Evolutionary conservation across 2,888 invertebrate species (phyloP).

Genomic region (Troides helena): DNA sequence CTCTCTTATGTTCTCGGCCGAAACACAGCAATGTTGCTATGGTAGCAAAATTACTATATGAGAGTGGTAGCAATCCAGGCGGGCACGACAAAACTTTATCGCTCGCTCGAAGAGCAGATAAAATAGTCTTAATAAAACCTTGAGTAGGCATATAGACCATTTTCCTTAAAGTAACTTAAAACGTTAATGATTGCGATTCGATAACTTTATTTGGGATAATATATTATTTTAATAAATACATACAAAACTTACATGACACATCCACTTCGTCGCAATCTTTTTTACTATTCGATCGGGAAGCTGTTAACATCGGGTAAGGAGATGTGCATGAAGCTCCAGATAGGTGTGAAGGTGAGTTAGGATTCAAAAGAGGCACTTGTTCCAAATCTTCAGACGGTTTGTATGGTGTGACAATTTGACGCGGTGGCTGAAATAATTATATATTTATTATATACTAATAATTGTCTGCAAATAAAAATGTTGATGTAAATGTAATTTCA

Average conservation of each 20-base stretch:
- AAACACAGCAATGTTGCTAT: too few species aligned
- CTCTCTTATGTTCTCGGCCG: too few species aligned
- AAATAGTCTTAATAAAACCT: too few species aligned
- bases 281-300: slow-evolving; percentile 33
- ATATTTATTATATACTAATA: background rate
- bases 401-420: slow-evolving; percentile 93
- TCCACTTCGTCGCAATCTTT: slow-evolving; percentile 50
- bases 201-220: too few species aligned
- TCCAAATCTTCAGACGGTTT: slow-evolving; percentile 92
- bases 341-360: slow-evolving; percentile 74
- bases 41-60: too few species aligned
- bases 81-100: too few species aligned
- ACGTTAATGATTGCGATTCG: too few species aligned
- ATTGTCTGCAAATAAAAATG: background rate
- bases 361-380: slow-evolving; percentile 83
- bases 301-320: slow-evolving; percentile 57
- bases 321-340: slow-evolving; percentile 54
- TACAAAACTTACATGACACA: slow-evolving; percentile 45
- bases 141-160: too few species aligned
- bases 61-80: too few species aligned
- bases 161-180: too few species aligned
- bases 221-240: background rate
- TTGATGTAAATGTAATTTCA: background rate
- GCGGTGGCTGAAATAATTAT: slow-evolving; percentile 84
- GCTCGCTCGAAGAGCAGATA: too few species aligned